Conservation (phyloP, 1,140 invertebrate genomes). For the Microplitis mediator region DNA sequence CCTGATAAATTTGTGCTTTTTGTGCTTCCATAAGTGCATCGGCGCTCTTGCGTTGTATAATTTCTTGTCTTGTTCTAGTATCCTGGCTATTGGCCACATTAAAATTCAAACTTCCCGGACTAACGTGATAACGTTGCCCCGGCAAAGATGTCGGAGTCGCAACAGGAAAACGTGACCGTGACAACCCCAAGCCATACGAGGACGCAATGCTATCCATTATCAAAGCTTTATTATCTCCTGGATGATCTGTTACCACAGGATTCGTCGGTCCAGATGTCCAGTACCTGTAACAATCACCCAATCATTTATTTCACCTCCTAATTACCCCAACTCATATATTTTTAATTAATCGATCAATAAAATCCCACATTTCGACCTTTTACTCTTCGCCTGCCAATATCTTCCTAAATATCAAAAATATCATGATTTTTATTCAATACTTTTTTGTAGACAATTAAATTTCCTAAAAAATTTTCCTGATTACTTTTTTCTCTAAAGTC, state of each 20-base stretch:
- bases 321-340: not conserved
- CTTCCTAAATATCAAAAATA: too few species aligned
- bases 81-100: conserved; percentile 19
- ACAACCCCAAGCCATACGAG: conserved; percentile 60
- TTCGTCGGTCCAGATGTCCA: conserved; percentile 50
- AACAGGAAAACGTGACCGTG: conserved; percentile 53
- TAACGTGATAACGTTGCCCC: not conserved
- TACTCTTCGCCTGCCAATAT: too few species aligned
- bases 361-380: not conserved
- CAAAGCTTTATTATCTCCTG: conserved; percentile 68
- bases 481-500: too few species aligned
- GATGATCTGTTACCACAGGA: conserved; percentile 38
- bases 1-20: conserved; percentile 51
- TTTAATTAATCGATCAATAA: not conserved
- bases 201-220: conserved; percentile 76
- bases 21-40: conserved; percentile 34
- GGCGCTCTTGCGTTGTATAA: conserved; percentile 33
- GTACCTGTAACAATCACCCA: conserved; percentile 44
- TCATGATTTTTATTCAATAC: too few species aligned
- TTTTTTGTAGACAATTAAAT: too few species aligned
- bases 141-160: conserved; percentile 40
- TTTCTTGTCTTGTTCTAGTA: conserved; percentile 19
- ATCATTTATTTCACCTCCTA: not conserved
- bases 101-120: too few species aligned
- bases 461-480: too few species aligned